Evolutionary conservation across 1,140 invertebrate species (phyloP).

Genomic region (Stenopsyche tienmushanensis): DNA sequence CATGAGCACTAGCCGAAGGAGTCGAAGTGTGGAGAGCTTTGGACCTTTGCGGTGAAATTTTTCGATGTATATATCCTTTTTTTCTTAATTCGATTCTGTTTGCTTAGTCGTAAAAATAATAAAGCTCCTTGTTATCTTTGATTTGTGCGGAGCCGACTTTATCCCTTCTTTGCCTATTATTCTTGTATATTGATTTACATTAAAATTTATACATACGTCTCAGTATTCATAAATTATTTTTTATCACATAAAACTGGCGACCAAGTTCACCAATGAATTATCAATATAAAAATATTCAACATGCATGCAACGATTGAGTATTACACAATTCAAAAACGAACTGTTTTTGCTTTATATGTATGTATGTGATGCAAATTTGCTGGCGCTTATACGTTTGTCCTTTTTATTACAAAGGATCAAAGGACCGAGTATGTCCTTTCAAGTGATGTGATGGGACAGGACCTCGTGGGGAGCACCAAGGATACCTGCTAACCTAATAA

Average conservation of each 20-base stretch:
- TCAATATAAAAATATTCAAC: too few species aligned
- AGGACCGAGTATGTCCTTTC: slow-evolving; percentile 18
- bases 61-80: slow-evolving; percentile 25
- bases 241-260: too few species aligned
- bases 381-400: background rate
- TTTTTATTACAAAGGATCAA: slow-evolving; percentile 28
- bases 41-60: slow-evolving; percentile 32
- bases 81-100: slow-evolving; percentile 30
- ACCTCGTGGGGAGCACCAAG: slow-evolving; percentile 17
- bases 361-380: slow-evolving; percentile 1
- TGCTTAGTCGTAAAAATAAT: slow-evolving; percentile 39
- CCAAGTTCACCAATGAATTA: too few species aligned
- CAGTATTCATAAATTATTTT: too few species aligned
- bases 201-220: too few species aligned
- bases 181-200: too few species aligned
- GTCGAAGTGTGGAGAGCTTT: slow-evolving; percentile 11
- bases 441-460: slow-evolving; percentile 7
- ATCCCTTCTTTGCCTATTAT: too few species aligned
- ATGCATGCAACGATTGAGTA: too few species aligned
- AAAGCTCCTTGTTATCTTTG: slow-evolving; percentile 40
- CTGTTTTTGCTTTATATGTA: background rate
- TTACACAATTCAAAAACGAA: too few species aligned
- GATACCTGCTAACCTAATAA: slow-evolving; percentile 38
- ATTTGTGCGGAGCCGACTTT: slow-evolving; percentile 27
- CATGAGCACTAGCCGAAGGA: background rate